Evolutionary conservation across 2,113 vertebrate species (phyloP).

Genomic region (Upupa epops): DNA sequence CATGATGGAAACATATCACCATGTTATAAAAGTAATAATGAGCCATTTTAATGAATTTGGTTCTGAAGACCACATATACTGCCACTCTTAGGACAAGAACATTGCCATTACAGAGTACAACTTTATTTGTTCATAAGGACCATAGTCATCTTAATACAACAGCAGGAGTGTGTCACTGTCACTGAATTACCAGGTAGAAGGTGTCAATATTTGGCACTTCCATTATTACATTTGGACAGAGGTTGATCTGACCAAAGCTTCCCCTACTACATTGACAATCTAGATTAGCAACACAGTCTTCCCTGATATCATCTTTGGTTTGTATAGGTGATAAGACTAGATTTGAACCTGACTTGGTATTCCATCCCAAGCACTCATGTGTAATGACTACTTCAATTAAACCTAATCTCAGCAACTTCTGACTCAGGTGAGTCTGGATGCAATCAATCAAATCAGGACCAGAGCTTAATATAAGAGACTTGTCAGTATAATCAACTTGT

Average conservation of each 20-base stretch:
- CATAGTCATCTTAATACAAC: not conserved
- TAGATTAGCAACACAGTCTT: not conserved
- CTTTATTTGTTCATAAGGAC: not conserved
- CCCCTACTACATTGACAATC: not conserved
- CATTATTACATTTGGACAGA: not conserved
- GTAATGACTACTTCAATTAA: conserved; percentile 22
- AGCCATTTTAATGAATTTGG: not conserved
- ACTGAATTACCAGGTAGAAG: not conserved
- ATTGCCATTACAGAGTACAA: not conserved
- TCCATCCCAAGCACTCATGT: not conserved
- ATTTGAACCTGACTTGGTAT: not conserved
- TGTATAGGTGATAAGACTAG: not conserved
- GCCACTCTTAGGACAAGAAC: not conserved
- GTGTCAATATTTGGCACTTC: not conserved
- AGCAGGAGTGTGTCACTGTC: not conserved
- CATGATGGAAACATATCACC: not conserved
- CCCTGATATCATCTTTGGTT: not conserved
- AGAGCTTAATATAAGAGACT: not conserved
- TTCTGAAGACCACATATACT: not conserved
- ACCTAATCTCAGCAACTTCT: conserved; percentile 41
- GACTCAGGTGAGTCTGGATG: conserved; percentile 3
- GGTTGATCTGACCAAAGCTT: not conserved
- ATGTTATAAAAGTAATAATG: not conserved
- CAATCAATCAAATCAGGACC: conserved; percentile 62
- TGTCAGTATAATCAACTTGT: conserved; percentile 58